These are phyloP conservation scores for Hedychridium roseum DNA, from an alignment of 2,888 invertebrate genomes.

Conservation along the genomic window DNA sequence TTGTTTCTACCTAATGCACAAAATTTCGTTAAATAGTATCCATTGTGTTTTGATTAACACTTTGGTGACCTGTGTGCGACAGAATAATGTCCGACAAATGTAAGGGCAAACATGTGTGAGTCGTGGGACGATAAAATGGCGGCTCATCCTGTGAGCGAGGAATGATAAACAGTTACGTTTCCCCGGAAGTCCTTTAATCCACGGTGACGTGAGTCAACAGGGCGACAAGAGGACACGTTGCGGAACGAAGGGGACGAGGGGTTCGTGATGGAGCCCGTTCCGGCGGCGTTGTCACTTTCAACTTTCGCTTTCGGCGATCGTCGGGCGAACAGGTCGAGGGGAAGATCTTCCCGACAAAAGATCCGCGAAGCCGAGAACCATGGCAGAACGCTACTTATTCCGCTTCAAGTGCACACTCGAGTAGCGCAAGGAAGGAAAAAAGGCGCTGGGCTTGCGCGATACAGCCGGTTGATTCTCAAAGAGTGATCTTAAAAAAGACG, in stretches of 20 bases:
- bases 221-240: conserved; percentile 40
- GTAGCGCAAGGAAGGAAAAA: conserved; percentile 23
- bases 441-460: conserved; percentile 33
- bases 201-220: conserved; percentile 30
- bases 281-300: no score
- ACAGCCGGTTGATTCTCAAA: conserved; percentile 39
- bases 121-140: no score
- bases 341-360: conserved; percentile 45
- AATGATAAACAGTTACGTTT: no score
- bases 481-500: conserved; percentile 29
- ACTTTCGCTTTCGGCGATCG: not conserved
- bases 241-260: no score
- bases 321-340: conserved; percentile 3
- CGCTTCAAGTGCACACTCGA: conserved; percentile 38
- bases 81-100: no score
- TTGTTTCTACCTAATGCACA: no score
- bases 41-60: no score
- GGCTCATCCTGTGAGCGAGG: no score
- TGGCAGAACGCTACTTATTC: conserved; percentile 48
- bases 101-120: no score
- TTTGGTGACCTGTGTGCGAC: no score
- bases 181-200: conserved; percentile 1
- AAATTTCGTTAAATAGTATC: no score
- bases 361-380: conserved; percentile 48
- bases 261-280: no score